phyloP scores from a whole-genome alignment of 2,888 invertebrate species.

The Cheilosia variabilis region DNA sequence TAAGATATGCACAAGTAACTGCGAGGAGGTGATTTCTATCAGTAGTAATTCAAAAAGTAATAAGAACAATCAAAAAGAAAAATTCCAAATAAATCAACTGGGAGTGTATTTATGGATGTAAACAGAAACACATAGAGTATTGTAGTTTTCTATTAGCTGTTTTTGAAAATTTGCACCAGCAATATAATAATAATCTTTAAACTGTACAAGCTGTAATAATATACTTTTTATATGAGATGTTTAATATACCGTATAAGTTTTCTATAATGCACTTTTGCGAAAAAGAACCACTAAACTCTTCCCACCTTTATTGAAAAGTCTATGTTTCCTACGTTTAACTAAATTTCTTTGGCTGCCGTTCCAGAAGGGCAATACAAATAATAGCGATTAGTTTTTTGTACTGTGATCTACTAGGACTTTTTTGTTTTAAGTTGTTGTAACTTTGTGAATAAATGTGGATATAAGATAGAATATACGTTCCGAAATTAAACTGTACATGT shows the following conservation, averaged over 20 bases:
- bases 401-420: slow-evolving; percentile 61
- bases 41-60: slow-evolving; percentile 13
- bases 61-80: slow-evolving; percentile 59
- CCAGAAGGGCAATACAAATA: slow-evolving; percentile 20
- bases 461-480: slow-evolving; percentile 46
- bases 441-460: slow-evolving; percentile 56
- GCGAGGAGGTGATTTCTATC: slow-evolving; percentile 4
- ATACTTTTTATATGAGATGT: slow-evolving; percentile 57
- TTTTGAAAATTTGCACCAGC: slow-evolving; percentile 26
- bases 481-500: neutral
- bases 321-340: slow-evolving; percentile 23
- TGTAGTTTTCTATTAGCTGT: slow-evolving; percentile 39
- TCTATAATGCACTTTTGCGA: slow-evolving; percentile 60
- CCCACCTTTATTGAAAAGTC: slow-evolving; percentile 55
- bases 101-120: slow-evolving; percentile 37
- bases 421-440: slow-evolving; percentile 28
- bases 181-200: slow-evolving; percentile 32
- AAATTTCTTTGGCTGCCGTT: slow-evolving; percentile 20
- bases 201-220: slow-evolving; percentile 34
- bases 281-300: slow-evolving; percentile 59
- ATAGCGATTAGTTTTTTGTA: slow-evolving; percentile 55
- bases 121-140: slow-evolving; percentile 6
- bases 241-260: slow-evolving; percentile 47
- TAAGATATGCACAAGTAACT: neutral
- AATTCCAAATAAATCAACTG: slow-evolving; percentile 22